Conservation (phyloP, 1,140 invertebrate species). For the Drosophila yakuba region DNA sequence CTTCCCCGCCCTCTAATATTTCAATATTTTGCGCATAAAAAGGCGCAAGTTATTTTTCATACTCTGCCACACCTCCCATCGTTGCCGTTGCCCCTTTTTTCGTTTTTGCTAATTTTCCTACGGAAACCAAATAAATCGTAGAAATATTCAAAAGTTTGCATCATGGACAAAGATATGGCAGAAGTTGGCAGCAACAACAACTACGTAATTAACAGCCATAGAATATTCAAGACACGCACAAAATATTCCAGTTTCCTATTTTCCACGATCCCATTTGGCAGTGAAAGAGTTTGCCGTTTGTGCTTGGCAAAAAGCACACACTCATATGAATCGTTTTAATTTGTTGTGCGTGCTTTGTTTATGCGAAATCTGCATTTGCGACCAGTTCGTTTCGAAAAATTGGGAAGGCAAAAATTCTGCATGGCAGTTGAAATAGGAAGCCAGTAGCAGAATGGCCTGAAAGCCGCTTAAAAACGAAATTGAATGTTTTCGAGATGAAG, state of each 20-base stretch:
- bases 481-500: slow-evolving; percentile 28
- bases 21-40: slow-evolving; percentile 80
- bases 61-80: slow-evolving; percentile 36
- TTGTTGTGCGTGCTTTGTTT: slow-evolving; percentile 73
- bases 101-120: slow-evolving; percentile 61
- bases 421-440: background rate
- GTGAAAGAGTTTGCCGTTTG: slow-evolving; percentile 51
- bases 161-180: slow-evolving; percentile 43
- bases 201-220: slow-evolving; percentile 78
- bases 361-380: slow-evolving; percentile 61
- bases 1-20: slow-evolving; percentile 57
- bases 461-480: slow-evolving; percentile 63
- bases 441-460: slow-evolving; percentile 26
- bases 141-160: slow-evolving; percentile 43
- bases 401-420: slow-evolving; percentile 6
- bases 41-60: slow-evolving; percentile 82
- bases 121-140: slow-evolving; percentile 56
- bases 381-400: slow-evolving; percentile 10
- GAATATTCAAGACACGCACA: slow-evolving; percentile 72
- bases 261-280: background rate
- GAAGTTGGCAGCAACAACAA: slow-evolving; percentile 29
- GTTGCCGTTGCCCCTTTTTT: slow-evolving; percentile 39
- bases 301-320: slow-evolving; percentile 38
- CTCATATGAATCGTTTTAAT: slow-evolving; percentile 73
- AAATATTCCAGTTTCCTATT: slow-evolving; percentile 37